These are phyloP conservation scores for Diadumene lineata DNA, from an alignment of 92 coral and sea anemone species.

Conservation along the genomic window DNA sequence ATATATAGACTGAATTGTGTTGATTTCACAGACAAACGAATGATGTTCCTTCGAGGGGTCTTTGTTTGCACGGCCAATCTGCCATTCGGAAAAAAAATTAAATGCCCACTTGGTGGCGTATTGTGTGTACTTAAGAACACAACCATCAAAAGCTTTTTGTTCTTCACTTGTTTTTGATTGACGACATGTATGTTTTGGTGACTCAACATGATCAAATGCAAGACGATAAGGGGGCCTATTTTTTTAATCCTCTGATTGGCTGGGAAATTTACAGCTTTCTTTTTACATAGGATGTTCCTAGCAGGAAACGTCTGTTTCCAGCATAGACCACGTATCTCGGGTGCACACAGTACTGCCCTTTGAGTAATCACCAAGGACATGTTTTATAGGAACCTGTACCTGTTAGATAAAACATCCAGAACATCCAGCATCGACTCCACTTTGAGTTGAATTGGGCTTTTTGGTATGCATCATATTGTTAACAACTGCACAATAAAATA, in stretches of 20 bases:
- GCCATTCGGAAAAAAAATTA: constrained; percentile 46
- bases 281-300: constrained; percentile 31
- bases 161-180: constrained; percentile 17
- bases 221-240: constrained; percentile 12
- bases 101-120: constrained; percentile 45
- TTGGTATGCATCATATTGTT: constrained; percentile 34
- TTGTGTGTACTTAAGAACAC: constrained; percentile 48
- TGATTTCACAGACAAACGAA: constrained; percentile 20
- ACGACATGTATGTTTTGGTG: constrained; percentile 9
- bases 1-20: constrained; percentile 42
- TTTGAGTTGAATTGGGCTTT: constrained; percentile 37
- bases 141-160: not conserved
- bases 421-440: constrained; percentile 33
- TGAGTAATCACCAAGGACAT: constrained; percentile 21
- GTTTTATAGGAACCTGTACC: constrained; percentile 36
- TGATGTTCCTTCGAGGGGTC: constrained; percentile 31
- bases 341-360: constrained; percentile 30
- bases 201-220: too few relatives aligned
- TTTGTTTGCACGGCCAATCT: constrained; percentile 38
- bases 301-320: constrained; percentile 48
- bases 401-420: constrained; percentile 40
- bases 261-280: constrained; percentile 33
- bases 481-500: not conserved
- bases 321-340: constrained; percentile 36
- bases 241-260: constrained; percentile 22